Evolutionary conservation across 2,888 invertebrate genomes (phyloP), one percentile per base, ranked within the genome.

Genomic region (Apoda limacodes): DNA sequence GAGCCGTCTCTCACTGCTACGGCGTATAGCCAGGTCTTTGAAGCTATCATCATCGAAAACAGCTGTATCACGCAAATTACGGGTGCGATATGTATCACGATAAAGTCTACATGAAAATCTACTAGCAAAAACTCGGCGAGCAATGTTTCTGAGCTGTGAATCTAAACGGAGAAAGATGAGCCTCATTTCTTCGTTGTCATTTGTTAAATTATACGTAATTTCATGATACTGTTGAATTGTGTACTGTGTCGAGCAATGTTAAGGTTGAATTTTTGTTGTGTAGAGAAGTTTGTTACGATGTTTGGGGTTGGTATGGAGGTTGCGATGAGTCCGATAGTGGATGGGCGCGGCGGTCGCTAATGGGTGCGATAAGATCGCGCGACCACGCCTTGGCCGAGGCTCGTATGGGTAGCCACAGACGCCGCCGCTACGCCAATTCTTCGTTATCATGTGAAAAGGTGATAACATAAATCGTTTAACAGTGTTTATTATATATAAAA

Each of bases 311-410:
- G 45, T 51, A 41, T 41, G 44, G 51, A 45, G 50, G 48, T 42
- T 48, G 51, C 55, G 71, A 71, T 71, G 64, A 52, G 51, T 55
- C 52, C 52, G 72, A 75, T 72, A 71, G 66, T 57, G 61, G 57
- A 62, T 61, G 69, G 68, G 69, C 67, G 70, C 63, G 65, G 68
- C 57, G 58, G 59, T 60, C 58, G 72, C 76, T 78, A 78, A 78
- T 75, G 70, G 69, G 57, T 43, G 52, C 53, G 76, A 76, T 78
- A 75, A 64, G 63, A 76, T 75, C 76, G 56, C 54, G 55, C 59
- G 62, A 65, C 70, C 76, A 71, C 72, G 74, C 75, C 74, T 67
- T 53, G 54, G 45, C 47, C 46, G 48, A 43, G 28, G 50, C 45
- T 41, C 41, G 32, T 17, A 15, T 34, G 28, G 27, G 34, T 25